Conservation (phyloP, 2,888 invertebrate genomes). For the Callosobruchus maculatus region DNA sequence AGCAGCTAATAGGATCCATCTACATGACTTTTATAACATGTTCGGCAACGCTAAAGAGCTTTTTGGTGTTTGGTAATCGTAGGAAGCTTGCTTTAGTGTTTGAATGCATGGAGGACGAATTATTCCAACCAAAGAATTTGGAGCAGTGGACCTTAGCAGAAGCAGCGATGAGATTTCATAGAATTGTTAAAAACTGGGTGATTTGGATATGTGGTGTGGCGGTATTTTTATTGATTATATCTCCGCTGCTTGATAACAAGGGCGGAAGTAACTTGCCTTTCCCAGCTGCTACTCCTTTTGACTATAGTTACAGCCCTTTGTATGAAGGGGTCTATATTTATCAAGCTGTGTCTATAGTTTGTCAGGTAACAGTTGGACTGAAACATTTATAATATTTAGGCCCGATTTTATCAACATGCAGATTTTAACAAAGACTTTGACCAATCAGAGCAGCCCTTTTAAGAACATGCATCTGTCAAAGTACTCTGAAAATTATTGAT, state of each 20-base stretch:
- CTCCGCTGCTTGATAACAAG: neutral
- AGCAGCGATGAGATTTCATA: neutral
- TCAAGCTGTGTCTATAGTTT: neutral
- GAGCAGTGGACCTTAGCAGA: neutral
- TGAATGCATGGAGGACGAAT: neutral
- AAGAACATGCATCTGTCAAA: too few relatives aligned
- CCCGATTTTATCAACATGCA: too few relatives aligned
- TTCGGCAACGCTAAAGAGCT: neutral
- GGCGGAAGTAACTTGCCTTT: neutral
- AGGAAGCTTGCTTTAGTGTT: neutral
- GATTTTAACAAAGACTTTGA: too few relatives aligned
- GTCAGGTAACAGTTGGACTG: neutral
- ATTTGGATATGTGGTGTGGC: neutral
- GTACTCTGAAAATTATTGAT: too few relatives aligned
- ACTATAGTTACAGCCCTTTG: neutral
- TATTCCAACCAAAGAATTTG: neutral
- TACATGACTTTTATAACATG: neutral
- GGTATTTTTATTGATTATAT: neutral
- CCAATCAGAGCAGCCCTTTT: too few relatives aligned
- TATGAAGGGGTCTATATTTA: neutral
- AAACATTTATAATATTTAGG: too few relatives aligned
- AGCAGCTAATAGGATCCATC: neutral
- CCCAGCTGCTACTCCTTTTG: neutral
- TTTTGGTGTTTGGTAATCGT: neutral
- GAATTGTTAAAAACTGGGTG: neutral